A percentile compares a stretch with the other conserved stretches of the same genome.
Conservation (phyloP, 2,888 invertebrate genomes). For the Xiphydria camelus region DNA sequence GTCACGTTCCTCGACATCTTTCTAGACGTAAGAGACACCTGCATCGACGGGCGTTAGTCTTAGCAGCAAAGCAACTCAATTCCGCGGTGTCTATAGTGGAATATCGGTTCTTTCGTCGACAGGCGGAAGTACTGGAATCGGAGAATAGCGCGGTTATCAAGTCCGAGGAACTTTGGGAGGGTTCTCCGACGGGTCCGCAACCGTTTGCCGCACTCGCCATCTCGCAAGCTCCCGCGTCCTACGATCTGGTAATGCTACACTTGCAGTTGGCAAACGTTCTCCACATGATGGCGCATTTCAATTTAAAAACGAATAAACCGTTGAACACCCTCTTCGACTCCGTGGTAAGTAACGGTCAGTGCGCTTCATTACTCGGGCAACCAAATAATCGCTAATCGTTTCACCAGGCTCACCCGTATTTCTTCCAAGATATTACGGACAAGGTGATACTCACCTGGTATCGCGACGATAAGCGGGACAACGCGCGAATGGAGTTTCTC, state of each 20-base stretch:
- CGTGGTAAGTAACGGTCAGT: constrained; percentile 57
- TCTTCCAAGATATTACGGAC: constrained; percentile 51
- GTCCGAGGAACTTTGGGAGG: constrained; percentile 71
- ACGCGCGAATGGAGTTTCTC: constrained; percentile 72
- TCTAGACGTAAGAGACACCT: constrained; percentile 60
- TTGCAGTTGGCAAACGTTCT: constrained; percentile 77
- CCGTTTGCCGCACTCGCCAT: constrained; percentile 79
- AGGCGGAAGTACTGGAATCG: constrained; percentile 57
- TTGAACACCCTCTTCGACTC: constrained; percentile 78
- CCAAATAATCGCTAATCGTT: constrained; percentile 5
- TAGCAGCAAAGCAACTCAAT: no score
- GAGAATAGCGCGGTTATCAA: constrained; percentile 58
- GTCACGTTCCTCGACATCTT: constrained; percentile 63
- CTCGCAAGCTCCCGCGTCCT: constrained; percentile 74
- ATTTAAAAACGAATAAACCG: constrained; percentile 73
- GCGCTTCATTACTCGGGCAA: background rate
- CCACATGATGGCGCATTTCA: constrained; percentile 78
- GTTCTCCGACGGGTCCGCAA: constrained; percentile 60
- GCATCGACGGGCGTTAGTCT: no score
- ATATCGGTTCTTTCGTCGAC: constrained; percentile 28
- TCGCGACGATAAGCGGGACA: constrained; percentile 68
- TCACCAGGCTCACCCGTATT: constrained; percentile 46
- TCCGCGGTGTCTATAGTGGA: no score
- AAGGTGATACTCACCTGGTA: constrained; percentile 47
- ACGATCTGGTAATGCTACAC: constrained; percentile 77